Evolutionary conservation across 2,113 vertebrate species (phyloP), one percentile per base, ranked within the genome.

Genomic region (Noctilio leporinus): DNA sequence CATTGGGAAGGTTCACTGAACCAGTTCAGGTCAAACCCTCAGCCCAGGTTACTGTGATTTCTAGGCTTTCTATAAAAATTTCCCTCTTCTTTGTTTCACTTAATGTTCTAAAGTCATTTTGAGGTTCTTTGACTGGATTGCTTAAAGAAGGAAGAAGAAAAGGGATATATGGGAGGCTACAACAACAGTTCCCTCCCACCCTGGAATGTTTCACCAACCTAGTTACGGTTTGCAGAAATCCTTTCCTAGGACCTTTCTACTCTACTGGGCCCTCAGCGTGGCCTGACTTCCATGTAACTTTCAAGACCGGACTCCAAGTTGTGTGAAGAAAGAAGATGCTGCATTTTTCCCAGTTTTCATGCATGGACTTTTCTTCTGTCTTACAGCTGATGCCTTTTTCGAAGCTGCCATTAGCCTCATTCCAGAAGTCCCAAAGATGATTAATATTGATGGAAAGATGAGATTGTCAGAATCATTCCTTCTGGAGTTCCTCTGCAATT

Each of bases 401-500:
- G 99, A 99, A 97, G 99, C 99, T 3, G 99, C 99, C 0, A 99
- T 99, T 90, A 99, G 99, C 95, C 96, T 99, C 69, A 96, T 99
- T 80, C 99, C 99, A 0, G 99, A 99, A 92, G 99, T 99, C 38
- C 99, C 99, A 10, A 99, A 99, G 96, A 98, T 95, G 97, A 99
- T 99, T 97, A 99, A 89, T 16, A 96, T 99, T 0, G 99, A 99
- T 81, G 99, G 99, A 15, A 99, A 99, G 97, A 98, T 99, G 97
- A 98, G 99, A 49, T 98, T 99, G 0, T 99, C 99, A 0, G 99
- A 99, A 86, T 96, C 97, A 53, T 99, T 99, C 96, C 99, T 99
- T 53, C 96, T 99, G 49, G 99, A 99, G 96, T 99, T 99, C 97
- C 99, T 99, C 82, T 99, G 98, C 97, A 99, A 99, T 96, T 99